phyloP scores from a whole-genome alignment of 2,113 vertebrate species.

The Leptodactylus fuscus region DNA sequence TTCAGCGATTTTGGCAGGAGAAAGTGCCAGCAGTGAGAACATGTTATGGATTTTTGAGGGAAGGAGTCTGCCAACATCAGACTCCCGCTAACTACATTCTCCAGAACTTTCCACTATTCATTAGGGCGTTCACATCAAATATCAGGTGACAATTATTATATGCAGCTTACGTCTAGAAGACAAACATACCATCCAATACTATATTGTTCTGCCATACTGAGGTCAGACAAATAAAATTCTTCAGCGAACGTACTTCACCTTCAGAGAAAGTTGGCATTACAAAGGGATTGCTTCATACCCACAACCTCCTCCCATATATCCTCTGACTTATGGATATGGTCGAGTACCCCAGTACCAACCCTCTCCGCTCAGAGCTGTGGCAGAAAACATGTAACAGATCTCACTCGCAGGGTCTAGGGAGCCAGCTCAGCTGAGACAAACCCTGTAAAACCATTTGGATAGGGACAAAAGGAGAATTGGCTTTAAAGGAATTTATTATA shows the following conservation, averaged over 20 bases:
- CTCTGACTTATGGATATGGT: too few relatives aligned
- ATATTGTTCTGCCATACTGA: background rate
- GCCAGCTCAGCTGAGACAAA: too few relatives aligned
- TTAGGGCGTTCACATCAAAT: background rate
- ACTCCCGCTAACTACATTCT: background rate
- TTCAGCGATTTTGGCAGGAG: background rate
- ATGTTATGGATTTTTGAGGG: background rate
- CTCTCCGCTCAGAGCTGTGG: too few relatives aligned
- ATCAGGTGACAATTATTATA: background rate
- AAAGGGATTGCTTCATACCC: too few relatives aligned
- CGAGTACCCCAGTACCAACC: too few relatives aligned
- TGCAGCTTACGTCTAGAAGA: too few relatives aligned
- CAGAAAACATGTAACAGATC: too few relatives aligned
- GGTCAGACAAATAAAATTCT: background rate
- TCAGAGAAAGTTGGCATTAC: too few relatives aligned
- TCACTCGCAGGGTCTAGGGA: background rate
- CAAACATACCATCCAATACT: background rate
- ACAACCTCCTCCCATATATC: too few relatives aligned
- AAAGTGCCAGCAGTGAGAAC: background rate
- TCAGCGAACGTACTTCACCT: too few relatives aligned
- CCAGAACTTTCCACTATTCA: background rate
- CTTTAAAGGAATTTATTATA: background rate
- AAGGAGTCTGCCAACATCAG: conserved; percentile 7
- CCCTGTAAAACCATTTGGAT: too few relatives aligned
- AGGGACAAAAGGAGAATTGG: background rate